Conservation (phyloP, 2,888 invertebrate species). For the Plagodis pulveraria region DNA sequence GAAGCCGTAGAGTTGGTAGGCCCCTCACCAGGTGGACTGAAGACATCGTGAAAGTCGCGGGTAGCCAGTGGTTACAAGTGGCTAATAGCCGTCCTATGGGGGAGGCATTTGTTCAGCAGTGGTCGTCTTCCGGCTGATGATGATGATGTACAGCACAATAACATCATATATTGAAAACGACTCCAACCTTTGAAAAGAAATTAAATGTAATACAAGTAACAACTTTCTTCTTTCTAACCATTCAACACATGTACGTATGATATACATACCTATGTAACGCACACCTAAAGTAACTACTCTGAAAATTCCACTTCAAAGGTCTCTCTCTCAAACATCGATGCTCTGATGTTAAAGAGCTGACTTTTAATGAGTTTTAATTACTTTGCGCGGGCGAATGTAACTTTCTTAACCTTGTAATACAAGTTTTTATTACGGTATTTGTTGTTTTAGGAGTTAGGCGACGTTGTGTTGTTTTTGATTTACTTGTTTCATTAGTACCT, state of each 20-base stretch:
- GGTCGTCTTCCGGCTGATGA: too few relatives aligned
- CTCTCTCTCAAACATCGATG: constrained; percentile 31
- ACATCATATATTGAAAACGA: too few relatives aligned
- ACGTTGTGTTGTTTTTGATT: neutral
- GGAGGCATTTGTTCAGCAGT: too few relatives aligned
- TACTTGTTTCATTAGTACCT: neutral
- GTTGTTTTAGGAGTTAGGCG: neutral
- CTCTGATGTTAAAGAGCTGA: constrained; percentile 26
- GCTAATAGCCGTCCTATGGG: too few relatives aligned
- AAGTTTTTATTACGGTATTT: constrained; percentile 11
- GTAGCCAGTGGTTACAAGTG: too few relatives aligned
- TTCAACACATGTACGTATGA: neutral
- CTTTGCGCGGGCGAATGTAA: constrained; percentile 24
- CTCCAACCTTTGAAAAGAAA: too few relatives aligned
- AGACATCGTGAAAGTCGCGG: too few relatives aligned
- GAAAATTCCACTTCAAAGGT: constrained; percentile 26
- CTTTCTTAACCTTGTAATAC: constrained; percentile 21
- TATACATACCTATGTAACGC: neutral
- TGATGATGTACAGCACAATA: too few relatives aligned
- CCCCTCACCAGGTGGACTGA: too few relatives aligned
- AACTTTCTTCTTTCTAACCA: too few relatives aligned
- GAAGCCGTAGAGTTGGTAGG: too few relatives aligned
- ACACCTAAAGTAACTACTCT: constrained; percentile 2
- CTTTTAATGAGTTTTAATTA: constrained; percentile 38
- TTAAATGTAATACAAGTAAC: too few relatives aligned